phyloP scores from a whole-genome alignment of 2,888 invertebrate genomes.

The Volucella inanis region DNA sequence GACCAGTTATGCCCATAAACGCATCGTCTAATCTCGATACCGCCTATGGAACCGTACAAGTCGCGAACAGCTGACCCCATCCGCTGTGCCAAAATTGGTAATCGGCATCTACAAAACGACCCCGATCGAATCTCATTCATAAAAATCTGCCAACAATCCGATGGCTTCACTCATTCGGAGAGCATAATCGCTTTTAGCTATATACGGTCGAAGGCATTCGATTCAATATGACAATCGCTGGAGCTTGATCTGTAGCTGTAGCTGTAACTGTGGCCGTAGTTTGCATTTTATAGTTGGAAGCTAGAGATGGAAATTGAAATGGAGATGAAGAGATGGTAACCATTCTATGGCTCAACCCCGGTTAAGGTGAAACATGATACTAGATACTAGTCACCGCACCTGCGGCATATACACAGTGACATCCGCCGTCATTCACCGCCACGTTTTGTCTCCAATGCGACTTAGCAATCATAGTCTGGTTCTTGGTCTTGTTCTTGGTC shows the following conservation, averaged over 20 bases:
- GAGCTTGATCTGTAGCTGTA: neutral
- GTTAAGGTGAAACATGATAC: conserved; percentile 52
- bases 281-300: too few species aligned
- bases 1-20: conserved; percentile 35
- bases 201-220: conserved; percentile 39
- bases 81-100: conserved; percentile 52
- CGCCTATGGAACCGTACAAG: conserved; percentile 33
- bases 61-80: conserved; percentile 46
- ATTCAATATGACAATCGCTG: conserved; percentile 54
- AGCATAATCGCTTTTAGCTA: conserved; percentile 62
- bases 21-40: conserved; percentile 23
- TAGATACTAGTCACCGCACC: conserved; percentile 19
- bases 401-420: conserved; percentile 28
- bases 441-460: conserved; percentile 5
- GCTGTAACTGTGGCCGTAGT: too few species aligned
- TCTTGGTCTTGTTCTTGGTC: conserved; percentile 57
- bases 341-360: conserved; percentile 42
- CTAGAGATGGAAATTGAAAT: too few species aligned
- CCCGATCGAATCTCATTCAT: conserved; percentile 67
- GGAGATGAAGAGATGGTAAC: conserved; percentile 31
- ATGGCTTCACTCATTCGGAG: conserved; percentile 31
- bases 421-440: conserved; percentile 33
- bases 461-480: conserved; percentile 44
- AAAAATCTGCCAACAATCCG: conserved; percentile 37
- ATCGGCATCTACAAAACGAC: conserved; percentile 34